Evolutionary conservation across 1,140 invertebrate genomes (phyloP), one percentile per base, ranked within the genome.

Genomic region (Phthorimaea operculella): DNA sequence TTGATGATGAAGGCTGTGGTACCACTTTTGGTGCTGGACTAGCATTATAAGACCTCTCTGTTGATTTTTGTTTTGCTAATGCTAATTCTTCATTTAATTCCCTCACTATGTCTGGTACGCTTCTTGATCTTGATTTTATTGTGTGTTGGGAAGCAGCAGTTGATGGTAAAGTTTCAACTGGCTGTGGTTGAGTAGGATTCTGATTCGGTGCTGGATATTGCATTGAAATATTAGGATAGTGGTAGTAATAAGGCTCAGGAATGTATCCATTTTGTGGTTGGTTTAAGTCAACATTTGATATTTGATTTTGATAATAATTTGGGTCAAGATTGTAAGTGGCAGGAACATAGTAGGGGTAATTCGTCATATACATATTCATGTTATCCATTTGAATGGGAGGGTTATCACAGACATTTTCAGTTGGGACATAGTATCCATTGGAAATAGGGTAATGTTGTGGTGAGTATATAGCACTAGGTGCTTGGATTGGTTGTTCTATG

Each of bases 91-190:
- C 88, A 78, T 92, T 89, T 45, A 94, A 80, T 66, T 92, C 90
- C 64, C 89, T 88, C 8, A 93, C 84, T 73, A 94, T 92, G 72
- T 91, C 88, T 1, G 91, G 90, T 42, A 93, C 91, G 80, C 90
- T 92, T 63, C 88, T 86, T 6, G 89, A 88, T 49, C 90, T 86
- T 18, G 78, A 80, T 62, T 85, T 88, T 12, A 76, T 73, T 49
- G 71, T 72, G 53, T 70, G 70, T 18, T 82, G 72, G 21, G 65
- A 63, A 39, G 21, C 21, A 28, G 21, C 21, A 54, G 79, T 73
- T 51, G 73, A 48, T 52, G 64, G 49, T 12, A 56, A 51, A 64
- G 55, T 58, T 70, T 68, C 52, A 5, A 12, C 21, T 15, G 58
- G 71, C 62, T 70, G 60, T 60, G 68, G 47, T 74, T 72, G 55